These are phyloP conservation scores for Dasysyrphus albostriatus DNA, from an alignment of 2,888 invertebrate genomes.

Conservation along the genomic window DNA sequence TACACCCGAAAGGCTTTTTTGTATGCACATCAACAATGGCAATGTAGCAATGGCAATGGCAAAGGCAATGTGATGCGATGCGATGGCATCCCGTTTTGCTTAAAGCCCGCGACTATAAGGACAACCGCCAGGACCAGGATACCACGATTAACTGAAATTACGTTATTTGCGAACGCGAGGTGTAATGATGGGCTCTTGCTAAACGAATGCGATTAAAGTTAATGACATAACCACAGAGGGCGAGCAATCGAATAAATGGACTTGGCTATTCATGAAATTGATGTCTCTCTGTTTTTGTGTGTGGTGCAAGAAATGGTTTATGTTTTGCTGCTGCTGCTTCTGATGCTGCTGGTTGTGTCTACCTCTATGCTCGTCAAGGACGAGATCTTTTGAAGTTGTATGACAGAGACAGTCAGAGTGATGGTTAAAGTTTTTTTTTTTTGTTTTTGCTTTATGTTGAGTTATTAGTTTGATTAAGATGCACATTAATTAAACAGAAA, in stretches of 20 bases:
- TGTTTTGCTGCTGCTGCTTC: constrained; percentile 9
- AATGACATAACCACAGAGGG: constrained; percentile 76
- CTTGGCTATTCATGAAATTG: constrained; percentile 74
- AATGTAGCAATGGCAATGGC: background rate
- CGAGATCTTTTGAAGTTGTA: constrained; percentile 24
- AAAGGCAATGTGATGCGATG: background rate
- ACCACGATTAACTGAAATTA: constrained; percentile 75
- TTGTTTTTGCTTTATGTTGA: constrained; percentile 36
- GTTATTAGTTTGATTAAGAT: constrained; percentile 70
- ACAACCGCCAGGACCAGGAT: constrained; percentile 55
- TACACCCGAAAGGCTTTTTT: constrained; percentile 68
- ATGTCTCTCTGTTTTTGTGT: constrained; percentile 72
- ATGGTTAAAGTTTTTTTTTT: constrained; percentile 44
- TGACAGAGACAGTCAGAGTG: constrained; percentile 5
- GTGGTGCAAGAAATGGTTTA: constrained; percentile 42
- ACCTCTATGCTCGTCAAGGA: constrained; percentile 68
- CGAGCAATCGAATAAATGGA: constrained; percentile 76
- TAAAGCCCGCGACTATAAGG: background rate
- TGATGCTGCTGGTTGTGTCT: background rate
- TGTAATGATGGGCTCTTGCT: constrained; percentile 76
- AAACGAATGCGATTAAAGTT: constrained; percentile 76
- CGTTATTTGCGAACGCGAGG: constrained; percentile 75
- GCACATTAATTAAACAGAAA: constrained; percentile 70
- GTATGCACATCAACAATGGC: constrained; percentile 19
- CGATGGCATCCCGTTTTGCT: constrained; percentile 58